Evolutionary conservation across 1,140 invertebrate species (phyloP).

Genomic region (Drosophila trapezifrons): DNA sequence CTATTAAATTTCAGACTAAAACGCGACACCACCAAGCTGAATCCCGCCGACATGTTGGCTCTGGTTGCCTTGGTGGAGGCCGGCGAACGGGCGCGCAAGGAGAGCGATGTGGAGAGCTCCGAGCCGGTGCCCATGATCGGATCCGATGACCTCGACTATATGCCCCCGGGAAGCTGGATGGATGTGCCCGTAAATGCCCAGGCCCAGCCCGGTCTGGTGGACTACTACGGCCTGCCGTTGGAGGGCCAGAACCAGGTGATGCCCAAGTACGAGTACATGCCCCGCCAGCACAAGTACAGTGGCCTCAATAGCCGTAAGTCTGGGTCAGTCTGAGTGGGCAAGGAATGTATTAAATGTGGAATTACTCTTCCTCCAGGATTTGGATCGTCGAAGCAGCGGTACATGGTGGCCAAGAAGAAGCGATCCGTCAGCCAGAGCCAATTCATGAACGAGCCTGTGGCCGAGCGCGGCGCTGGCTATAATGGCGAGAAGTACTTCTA

Average conservation of each 20-base stretch:
- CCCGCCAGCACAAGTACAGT: constrained; percentile 70
- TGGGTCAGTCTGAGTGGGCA: not conserved
- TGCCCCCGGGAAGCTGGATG: constrained; percentile 62
- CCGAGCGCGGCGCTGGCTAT: constrained; percentile 64
- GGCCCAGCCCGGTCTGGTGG: constrained; percentile 56
- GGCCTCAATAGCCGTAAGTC: constrained; percentile 59
- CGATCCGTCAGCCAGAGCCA: constrained; percentile 72
- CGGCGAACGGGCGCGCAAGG: constrained; percentile 78
- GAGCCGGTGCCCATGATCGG: constrained; percentile 51
- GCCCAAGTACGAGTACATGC: constrained; percentile 76
- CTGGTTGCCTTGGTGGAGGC: constrained; percentile 81
- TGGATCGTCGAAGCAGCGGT: constrained; percentile 74
- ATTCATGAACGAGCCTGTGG: constrained; percentile 64
- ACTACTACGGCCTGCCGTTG: constrained; percentile 77
- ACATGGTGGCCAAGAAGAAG: constrained; percentile 83
- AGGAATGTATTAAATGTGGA: not conserved
- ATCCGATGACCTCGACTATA: constrained; percentile 67
- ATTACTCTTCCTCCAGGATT: constrained; percentile 46
- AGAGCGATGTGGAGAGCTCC: constrained; percentile 64
- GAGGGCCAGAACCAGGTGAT: constrained; percentile 72
- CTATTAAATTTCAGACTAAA: constrained; percentile 51
- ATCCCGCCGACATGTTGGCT: constrained; percentile 81
- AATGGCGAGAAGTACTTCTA: constrained; percentile 78
- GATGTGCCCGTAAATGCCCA: constrained; percentile 64
- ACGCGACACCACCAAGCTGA: constrained; percentile 76